These are phyloP conservation scores for Halichondria panicea DNA, from an alignment of 37 sponge, comb jelly and placozoan species.

Conservation along the genomic window DNA sequence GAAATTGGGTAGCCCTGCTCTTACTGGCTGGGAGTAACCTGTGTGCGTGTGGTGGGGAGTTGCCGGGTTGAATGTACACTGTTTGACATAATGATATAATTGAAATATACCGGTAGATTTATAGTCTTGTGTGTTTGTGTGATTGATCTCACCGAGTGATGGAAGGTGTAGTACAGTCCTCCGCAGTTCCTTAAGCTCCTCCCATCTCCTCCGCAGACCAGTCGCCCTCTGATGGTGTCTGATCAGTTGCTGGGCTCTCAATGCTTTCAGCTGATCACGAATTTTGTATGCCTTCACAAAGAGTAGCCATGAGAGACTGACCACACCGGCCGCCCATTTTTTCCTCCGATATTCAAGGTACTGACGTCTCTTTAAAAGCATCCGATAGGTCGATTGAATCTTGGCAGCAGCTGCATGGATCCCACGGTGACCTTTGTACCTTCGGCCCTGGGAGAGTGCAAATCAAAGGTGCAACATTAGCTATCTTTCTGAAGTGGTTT, in stretches of 20 bases:
- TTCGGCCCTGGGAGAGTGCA: slow-evolving; percentile 47
- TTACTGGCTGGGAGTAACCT: slow-evolving; percentile 65
- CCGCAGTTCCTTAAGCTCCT: slow-evolving; percentile 14
- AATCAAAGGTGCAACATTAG: background rate
- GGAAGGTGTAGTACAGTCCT: slow-evolving; percentile 87
- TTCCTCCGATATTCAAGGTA: slow-evolving; percentile 63
- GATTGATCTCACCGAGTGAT: slow-evolving; percentile 23
- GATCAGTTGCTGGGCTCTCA: slow-evolving; percentile 31
- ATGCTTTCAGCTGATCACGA: slow-evolving; percentile 45
- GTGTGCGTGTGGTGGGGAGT: background rate
- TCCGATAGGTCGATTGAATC: slow-evolving; percentile 80
- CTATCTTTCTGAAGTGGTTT: too few species aligned
- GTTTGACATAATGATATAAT: background rate
- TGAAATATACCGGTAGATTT: background rate
- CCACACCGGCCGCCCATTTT: slow-evolving; percentile 84
- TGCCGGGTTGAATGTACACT: background rate
- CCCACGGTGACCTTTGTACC: slow-evolving; percentile 71
- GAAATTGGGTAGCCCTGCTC: slow-evolving; percentile 53
- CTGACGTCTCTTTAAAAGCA: slow-evolving; percentile 51
- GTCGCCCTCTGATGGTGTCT: background rate
- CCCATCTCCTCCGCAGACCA: slow-evolving; percentile 60
- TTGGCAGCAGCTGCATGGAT: slow-evolving; percentile 62
- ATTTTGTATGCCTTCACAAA: slow-evolving; percentile 44
- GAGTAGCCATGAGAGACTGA: slow-evolving; percentile 83
- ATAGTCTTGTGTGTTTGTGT: background rate